These are phyloP conservation scores for Pteruthius melanotis DNA, from an alignment of 2,113 vertebrate genomes.

Conservation along the genomic window DNA sequence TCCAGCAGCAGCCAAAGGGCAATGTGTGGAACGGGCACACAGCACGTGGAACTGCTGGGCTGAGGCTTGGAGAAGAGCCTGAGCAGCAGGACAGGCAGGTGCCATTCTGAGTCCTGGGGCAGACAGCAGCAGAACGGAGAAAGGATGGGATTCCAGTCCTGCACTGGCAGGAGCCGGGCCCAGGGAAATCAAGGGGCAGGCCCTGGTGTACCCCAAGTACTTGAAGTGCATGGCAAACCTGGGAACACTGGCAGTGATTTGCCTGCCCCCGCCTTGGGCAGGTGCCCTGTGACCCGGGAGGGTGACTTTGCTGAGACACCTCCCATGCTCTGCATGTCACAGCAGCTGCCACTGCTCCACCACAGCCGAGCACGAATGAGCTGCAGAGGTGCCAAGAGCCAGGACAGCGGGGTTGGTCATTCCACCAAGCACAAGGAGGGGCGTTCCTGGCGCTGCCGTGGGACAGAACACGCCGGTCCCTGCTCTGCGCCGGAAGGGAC, in stretches of 20 bases:
- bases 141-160: not conserved
- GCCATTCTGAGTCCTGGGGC: not conserved
- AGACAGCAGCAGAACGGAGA: not conserved
- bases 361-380: rapidly evolving
- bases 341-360: not conserved
- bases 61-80: not conserved
- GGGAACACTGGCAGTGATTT: rapidly evolving
- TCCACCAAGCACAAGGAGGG: not conserved
- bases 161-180: not conserved
- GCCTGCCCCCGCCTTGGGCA: rapidly evolving
- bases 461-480: not conserved
- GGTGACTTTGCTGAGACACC: not conserved
- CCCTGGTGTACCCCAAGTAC: not conserved
- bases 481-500: rapidly evolving
- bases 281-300: not conserved
- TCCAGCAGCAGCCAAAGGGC: not conserved
- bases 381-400: not conserved
- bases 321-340: not conserved
- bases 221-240: not conserved
- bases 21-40: not conserved
- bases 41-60: not conserved
- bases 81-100: not conserved
- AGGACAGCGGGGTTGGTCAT: not conserved
- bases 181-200: not conserved
- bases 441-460: rapidly evolving